Evolutionary conservation across 2,888 invertebrate species (phyloP).

Genomic region (Dorcus parallelipipedus): DNA sequence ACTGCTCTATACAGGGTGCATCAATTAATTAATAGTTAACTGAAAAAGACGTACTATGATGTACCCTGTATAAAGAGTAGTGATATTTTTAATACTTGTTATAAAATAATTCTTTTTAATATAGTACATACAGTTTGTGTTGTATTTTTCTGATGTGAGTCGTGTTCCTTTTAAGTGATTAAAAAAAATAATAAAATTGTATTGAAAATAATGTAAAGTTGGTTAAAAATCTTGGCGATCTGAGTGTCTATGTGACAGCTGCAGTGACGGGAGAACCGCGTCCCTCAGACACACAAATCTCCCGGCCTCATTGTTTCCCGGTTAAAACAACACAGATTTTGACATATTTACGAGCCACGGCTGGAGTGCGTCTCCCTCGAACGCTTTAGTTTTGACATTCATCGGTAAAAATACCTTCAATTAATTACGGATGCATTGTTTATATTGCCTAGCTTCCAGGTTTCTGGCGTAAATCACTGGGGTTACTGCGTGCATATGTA

Average conservation of each 20-base stretch:
- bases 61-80: too few species aligned
- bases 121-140: too few species aligned
- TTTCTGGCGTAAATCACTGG: neutral
- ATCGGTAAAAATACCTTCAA: slow-evolving; percentile 39
- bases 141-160: too few species aligned
- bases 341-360: slow-evolving; percentile 48
- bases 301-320: slow-evolving; percentile 48
- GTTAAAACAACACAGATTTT: slow-evolving; percentile 50
- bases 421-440: slow-evolving; percentile 34
- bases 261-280: slow-evolving; percentile 40
- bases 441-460: slow-evolving; percentile 11
- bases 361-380: slow-evolving; percentile 33
- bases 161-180: too few species aligned
- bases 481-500: slow-evolving; percentile 1
- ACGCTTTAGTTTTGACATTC: slow-evolving; percentile 36
- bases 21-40: too few species aligned
- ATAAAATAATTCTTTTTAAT: too few species aligned
- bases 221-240: slow-evolving; percentile 11
- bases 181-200: neutral
- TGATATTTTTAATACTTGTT: too few species aligned
- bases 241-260: slow-evolving; percentile 43
- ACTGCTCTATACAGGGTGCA: too few species aligned
- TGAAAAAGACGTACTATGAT: too few species aligned
- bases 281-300: slow-evolving; percentile 48
- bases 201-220: slow-evolving; percentile 13